These are phyloP conservation scores for Rhinolophus ferrumequinum DNA, from an alignment of 2,113 vertebrate species.

Conservation along the genomic window DNA sequence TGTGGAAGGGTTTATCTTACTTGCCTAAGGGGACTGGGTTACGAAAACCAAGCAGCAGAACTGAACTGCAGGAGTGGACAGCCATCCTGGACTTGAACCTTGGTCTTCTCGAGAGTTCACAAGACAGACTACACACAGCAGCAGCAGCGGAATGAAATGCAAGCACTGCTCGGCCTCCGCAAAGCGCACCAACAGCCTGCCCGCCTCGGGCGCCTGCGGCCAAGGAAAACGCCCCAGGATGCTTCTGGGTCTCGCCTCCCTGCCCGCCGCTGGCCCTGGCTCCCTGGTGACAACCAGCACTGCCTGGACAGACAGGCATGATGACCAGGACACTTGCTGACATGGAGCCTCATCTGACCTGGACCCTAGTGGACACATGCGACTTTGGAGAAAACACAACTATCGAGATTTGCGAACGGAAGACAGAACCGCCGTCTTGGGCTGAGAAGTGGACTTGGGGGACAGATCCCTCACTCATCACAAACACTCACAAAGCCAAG, in stretches of 20 bases:
- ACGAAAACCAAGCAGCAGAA: conserved; percentile 52
- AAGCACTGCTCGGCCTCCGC: conserved; percentile 74
- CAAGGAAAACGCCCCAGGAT: conserved; percentile 64
- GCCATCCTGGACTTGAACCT: conserved; percentile 68
- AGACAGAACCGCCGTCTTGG: conserved; percentile 81
- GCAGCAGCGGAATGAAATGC: conserved; percentile 67
- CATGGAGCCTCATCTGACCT: conserved; percentile 51
- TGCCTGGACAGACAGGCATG: conserved; percentile 64
- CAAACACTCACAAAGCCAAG: conserved; percentile 50
- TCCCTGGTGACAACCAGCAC: conserved; percentile 70
- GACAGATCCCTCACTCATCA: conserved; percentile 54
- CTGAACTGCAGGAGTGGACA: conserved; percentile 65
- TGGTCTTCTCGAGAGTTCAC: conserved; percentile 54
- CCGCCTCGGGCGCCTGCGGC: not conserved
- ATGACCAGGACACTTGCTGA: conserved; percentile 52
- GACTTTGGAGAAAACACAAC: conserved; percentile 74
- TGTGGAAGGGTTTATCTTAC: conserved; percentile 80
- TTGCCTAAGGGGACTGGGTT: conserved; percentile 79
- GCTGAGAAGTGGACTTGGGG: conserved; percentile 62
- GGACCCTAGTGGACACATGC: conserved; percentile 74
- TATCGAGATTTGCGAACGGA: conserved; percentile 74
- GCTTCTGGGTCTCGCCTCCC: conserved; percentile 72
- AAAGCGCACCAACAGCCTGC: conserved; percentile 42
- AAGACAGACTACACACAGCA: conserved; percentile 59
- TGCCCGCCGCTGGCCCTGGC: not conserved